Evolutionary conservation across 2,113 vertebrate species (phyloP).

Genomic region (Strix uralensis): DNA sequence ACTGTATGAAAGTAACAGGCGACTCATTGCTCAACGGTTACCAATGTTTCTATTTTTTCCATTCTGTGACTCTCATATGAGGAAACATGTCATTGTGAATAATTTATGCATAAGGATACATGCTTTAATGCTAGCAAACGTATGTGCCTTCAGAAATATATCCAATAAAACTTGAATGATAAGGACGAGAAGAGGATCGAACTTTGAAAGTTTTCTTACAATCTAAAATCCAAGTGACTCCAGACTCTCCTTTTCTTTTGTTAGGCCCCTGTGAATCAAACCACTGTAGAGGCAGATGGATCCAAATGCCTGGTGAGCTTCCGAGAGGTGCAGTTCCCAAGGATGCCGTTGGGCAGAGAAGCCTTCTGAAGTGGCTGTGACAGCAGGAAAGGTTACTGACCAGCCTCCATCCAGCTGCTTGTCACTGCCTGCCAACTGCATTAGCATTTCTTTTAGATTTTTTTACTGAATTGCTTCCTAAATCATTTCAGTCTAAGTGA

Average conservation of each 20-base stretch:
- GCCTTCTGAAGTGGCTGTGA: background rate
- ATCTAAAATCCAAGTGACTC: background rate
- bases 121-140: background rate
- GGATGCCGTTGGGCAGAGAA: background rate
- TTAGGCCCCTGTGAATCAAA: background rate
- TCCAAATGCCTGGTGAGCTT: background rate
- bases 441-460: background rate
- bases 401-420: background rate
- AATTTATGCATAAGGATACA: background rate
- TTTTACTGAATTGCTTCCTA: background rate
- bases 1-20: background rate
- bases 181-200: background rate
- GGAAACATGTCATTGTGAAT: background rate
- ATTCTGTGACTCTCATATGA: background rate
- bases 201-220: background rate
- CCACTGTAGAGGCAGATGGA: background rate
- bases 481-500: background rate
- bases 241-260: background rate
- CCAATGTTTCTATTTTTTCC: background rate
- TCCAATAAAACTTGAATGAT: background rate
- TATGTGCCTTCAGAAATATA: background rate
- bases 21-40: background rate
- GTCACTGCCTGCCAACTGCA: background rate
- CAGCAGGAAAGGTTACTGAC: background rate
- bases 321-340: background rate